Evolutionary conservation across 2,888 invertebrate genomes (phyloP), one percentile per base, ranked within the genome.

Genomic region (Dynastes hyllus): DNA sequence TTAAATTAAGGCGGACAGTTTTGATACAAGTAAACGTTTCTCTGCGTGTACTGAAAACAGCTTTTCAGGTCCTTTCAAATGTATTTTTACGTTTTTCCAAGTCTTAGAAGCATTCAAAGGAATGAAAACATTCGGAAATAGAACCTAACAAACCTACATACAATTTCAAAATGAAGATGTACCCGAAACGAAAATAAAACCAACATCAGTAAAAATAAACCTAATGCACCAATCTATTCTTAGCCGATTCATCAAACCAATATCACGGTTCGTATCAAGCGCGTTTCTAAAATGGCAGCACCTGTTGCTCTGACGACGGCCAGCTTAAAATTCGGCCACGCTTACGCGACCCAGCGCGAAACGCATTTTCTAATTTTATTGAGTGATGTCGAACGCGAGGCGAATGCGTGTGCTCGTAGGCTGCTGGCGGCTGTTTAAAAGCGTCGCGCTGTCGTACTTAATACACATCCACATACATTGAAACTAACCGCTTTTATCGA

Each of bases 341-440:
- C 29, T n/a, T 32, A n/a, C 32, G 63, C 32, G 55, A 22, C 29
- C 13, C 40, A 16, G 16, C 13, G 16, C 32, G n/a, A 40, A 40
- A 32, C 71, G 53, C 32, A 71, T 37, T 32, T n/a, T n/a, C 55
- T 55, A 71, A 53, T 32, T 70, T 70, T 70, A 70, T 71, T 37
- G 55, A 6, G 69, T 69, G 51, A 13, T 13, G 22, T 51, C 51
- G 13, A 51, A 29, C 29, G 63, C 32, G 9, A 32, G 29, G 63
- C 32, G 29, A 27, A 53, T 22, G 55, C 6, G n/a, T 22, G 16
- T 16, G 22, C 55, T 5, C 22, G 22, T 22, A 55, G 16, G 22
- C 13, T 29, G 61, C 11, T 5, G 29, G 22, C 29, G 29, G 11
- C 63, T 2, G 27, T 29, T 32, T 32, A 29, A 63, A 27, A 63